Evolutionary conservation across 2,888 invertebrate species (phyloP).

Genomic region (Galeopsomyia nigrocyanea): DNA sequence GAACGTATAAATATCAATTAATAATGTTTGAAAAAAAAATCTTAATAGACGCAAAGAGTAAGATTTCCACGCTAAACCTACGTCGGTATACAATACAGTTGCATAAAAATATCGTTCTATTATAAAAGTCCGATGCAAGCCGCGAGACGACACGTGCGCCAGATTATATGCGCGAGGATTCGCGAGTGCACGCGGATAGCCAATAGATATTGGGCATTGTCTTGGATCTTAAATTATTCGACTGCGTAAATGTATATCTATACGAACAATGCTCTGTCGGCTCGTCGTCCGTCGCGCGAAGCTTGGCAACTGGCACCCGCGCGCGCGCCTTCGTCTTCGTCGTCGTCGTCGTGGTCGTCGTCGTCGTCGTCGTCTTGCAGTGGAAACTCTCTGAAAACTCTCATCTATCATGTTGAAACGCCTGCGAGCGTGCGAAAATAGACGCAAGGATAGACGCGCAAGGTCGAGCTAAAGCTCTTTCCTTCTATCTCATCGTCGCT

Average conservation of each 20-base stretch:
- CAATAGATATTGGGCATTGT: conserved; percentile 50
- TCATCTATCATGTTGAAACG: conserved; percentile 66
- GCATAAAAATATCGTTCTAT: too few species aligned
- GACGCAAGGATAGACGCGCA: conserved; percentile 61
- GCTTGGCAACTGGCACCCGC: background rate
- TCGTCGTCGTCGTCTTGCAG: conserved; percentile 50
- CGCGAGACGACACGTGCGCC: too few species aligned
- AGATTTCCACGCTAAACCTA: too few species aligned
- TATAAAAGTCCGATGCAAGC: too few species aligned
- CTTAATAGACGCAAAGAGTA: too few species aligned
- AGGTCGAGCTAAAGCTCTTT: conserved; percentile 25
- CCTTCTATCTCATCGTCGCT: too few species aligned
- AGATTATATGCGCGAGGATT: too few species aligned
- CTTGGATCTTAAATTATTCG: conserved; percentile 59
- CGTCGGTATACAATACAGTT: too few species aligned
- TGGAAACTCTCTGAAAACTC: conserved; percentile 63
- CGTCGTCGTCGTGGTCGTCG: conserved; percentile 42
- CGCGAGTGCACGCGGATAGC: conserved; percentile 24
- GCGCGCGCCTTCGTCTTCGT: conserved; percentile 53
- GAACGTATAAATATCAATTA: too few species aligned
- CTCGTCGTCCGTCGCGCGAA: conserved; percentile 25
- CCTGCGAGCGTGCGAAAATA: conserved; percentile 60
- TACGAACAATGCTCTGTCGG: conserved; percentile 31
- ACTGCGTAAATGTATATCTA: conserved; percentile 22
- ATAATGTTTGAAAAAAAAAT: too few species aligned